phyloP scores from a whole-genome alignment of 2,888 invertebrate genomes.

The Pammene fasciana region DNA sequence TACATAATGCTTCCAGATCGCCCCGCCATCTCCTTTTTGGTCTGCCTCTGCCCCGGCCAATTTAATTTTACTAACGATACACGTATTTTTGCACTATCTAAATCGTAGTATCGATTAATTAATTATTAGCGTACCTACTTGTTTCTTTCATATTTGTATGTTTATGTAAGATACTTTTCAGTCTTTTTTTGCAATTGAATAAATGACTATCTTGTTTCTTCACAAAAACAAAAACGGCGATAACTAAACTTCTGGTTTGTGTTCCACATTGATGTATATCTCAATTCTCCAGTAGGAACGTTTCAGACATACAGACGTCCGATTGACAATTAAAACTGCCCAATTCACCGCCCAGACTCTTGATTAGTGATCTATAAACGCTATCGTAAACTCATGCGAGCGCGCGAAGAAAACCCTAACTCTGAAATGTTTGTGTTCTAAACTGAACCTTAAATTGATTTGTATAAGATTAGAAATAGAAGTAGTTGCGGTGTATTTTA shows the following conservation, averaged over 20 bases:
- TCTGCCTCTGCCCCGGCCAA: no score
- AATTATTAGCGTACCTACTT: no score
- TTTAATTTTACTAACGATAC: background rate
- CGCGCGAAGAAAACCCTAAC: background rate
- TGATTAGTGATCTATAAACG: slow-evolving; percentile 33
- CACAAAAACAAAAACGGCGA: no score
- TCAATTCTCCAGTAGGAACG: slow-evolving; percentile 7
- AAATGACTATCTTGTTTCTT: no score
- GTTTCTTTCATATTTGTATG: no score
- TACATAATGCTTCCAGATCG: no score
- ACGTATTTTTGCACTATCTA: background rate
- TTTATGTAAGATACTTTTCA: no score
- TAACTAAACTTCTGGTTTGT: no score
- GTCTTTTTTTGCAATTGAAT: no score
- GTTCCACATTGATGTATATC: slow-evolving; percentile 2
- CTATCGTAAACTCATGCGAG: slow-evolving; percentile 10
- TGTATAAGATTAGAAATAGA: background rate
- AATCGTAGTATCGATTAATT: no score
- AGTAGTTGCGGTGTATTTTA: background rate
- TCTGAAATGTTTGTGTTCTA: background rate
- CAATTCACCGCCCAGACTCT: slow-evolving; percentile 19
- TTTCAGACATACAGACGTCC: slow-evolving; percentile 1
- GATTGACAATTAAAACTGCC: slow-evolving; percentile 29
- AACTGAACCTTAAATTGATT: background rate
- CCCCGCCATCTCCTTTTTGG: no score